Evolutionary conservation across 1,140 invertebrate species (phyloP), one percentile per base, ranked within the genome.

Genomic region (Sinonovacula constricta): DNA sequence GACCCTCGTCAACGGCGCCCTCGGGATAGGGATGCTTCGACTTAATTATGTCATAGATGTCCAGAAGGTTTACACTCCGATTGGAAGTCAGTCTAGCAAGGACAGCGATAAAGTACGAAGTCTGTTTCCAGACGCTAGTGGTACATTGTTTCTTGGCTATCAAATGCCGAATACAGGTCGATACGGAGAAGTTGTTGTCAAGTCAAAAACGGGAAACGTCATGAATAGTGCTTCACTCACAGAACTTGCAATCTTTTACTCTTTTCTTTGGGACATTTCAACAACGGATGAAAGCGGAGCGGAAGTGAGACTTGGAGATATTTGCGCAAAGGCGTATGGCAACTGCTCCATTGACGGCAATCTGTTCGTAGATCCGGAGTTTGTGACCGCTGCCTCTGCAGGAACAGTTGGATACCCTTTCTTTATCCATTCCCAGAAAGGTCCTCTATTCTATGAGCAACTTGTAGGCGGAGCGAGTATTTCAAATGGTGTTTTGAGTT

Each of bases 21-120:
- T 83, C 3, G 83, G 62, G 2, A 67, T 84, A 14, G 84, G 76
- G 36, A 78, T 83, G 70, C 63, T 84, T 7, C 74, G 77, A n/a
- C 28, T 83, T 0, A 65, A 72, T 36, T 30, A 49, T 5, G 28
- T 59, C 12, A 54, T 60, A 26, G 74, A 71, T 45, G 67, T 78
- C 4, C 65, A 74, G 34, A 36, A 49, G 14, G 74, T 72, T 3
- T 81, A 81, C 28, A 81, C 74, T 24, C 51, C 63, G 7, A 66
- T 66, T 39, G 12, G n/a, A n/a, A n/a, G n/a, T n/a, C n/a, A n/a
- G n/a, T n/a, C n/a, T n/a, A n/a, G n/a, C n/a, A n/a, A n/a, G n/a
- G 65, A 68, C 26, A 34, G 28, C 14, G 65, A 68, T 15, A 31
- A 31, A 31, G 2, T 68, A 1, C 30, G 4, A 5, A 49, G 31